Evolutionary conservation across 2,113 vertebrate genomes (phyloP).

Genomic region (Podarcis raffonei): DNA sequence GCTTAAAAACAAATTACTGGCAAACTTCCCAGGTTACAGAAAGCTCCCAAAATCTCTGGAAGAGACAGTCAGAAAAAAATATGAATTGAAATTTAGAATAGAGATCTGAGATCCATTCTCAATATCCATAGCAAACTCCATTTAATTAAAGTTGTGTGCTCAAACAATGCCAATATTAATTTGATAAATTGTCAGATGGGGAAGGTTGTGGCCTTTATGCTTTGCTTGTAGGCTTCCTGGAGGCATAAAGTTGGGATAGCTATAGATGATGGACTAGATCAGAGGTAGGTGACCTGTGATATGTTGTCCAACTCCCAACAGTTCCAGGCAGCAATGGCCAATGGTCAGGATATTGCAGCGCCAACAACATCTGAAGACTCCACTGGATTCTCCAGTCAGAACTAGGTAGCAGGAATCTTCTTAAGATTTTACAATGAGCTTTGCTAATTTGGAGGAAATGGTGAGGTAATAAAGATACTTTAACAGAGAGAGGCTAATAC

Average conservation of each 20-base stretch:
- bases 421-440: not conserved
- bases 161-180: not conserved
- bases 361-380: no score
- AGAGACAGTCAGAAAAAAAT: not conserved
- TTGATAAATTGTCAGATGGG: not conserved
- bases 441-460: not conserved
- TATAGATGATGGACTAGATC: not conserved
- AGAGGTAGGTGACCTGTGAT: no score
- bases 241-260: not conserved
- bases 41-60: not conserved
- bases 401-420: not conserved
- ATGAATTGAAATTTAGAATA: not conserved
- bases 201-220: not conserved
- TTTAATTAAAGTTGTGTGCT: not conserved
- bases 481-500: not conserved
- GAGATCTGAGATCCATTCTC: not conserved
- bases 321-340: no score
- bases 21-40: not conserved
- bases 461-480: not conserved
- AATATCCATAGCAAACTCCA: not conserved
- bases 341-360: no score
- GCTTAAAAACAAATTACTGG: not conserved
- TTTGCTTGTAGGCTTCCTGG: not conserved
- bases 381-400: no score
- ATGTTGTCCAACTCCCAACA: no score